Base-by-base conservation (phyloP, 2,888 invertebrate species). In the Andrena hattorfiana region DNA sequence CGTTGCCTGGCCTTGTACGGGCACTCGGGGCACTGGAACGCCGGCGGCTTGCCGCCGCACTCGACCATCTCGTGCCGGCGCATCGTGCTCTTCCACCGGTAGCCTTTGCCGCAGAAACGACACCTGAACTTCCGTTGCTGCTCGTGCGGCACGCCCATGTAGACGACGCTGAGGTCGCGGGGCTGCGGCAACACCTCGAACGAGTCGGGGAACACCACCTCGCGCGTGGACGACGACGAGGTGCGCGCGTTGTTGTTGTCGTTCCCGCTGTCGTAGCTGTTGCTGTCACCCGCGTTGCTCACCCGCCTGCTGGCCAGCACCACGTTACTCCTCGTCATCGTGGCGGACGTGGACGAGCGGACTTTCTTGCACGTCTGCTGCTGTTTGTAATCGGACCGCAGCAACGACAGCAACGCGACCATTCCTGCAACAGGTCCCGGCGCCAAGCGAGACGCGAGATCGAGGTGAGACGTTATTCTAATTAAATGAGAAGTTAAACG, bases 71-170 rank as follows among this genome's bases (percentile, higher is more conserved):
- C 97, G 94, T 97, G 97, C 4, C 97, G 96, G 13, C 97, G 95
- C 95, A 97, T 95, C 80, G 97, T 97, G 68, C 97, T 97, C 94
- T 97, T 97, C 97, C 97, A 97, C 90, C 97, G 96, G 94, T 98
- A 98, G 87, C 96, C 96, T 94, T 97, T 97, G 85, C 97, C 97
- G 94, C 98, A 98, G 93, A 97, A 97, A 69, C 97, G 95, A 92
- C 97, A 97, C 67, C 97, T 96, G 94, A 97, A 97, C 92, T 96
- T 96, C 3, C 96, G 94, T 88, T 94, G 94, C 42, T 95, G 95
- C 90, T 95, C 96, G 92, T 95, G 91, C 64, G 95, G 94, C 60
- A 95, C 95, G 35, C 94, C 94, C 90, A 95, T 95, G 89, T 94
- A 94, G 60, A 94, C 93, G 78, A 91, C 90, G 85, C 93, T 94